These are phyloP conservation scores for Haliaeetus leucogaster DNA, from an alignment of 2,113 vertebrate genomes.

Conservation along the genomic window DNA sequence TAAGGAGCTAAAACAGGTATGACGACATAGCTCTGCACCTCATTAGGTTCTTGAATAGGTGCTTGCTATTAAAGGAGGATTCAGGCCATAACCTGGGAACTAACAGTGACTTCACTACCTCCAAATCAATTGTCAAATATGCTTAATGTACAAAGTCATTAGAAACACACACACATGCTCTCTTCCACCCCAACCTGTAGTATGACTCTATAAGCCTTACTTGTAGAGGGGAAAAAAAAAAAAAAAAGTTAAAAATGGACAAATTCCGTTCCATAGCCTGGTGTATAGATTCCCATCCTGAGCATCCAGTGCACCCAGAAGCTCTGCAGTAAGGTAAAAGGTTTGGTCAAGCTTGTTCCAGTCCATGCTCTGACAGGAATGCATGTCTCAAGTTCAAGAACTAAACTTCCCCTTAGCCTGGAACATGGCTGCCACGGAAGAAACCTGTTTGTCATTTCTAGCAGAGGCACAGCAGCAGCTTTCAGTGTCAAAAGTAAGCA, in stretches of 20 bases:
- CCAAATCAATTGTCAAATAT: neutral
- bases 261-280: neutral
- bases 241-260: neutral
- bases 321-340: neutral
- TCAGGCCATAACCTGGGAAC: neutral
- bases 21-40: neutral
- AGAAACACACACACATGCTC: neutral
- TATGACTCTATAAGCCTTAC: neutral
- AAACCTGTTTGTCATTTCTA: neutral
- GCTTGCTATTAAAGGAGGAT: neutral
- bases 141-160: neutral
- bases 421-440: neutral
- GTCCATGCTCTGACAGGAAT: neutral
- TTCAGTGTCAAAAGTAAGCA: neutral
- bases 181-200: neutral
- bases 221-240: neutral
- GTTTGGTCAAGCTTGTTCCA: neutral
- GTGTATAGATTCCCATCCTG: neutral
- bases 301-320: neutral
- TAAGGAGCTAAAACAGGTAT: neutral
- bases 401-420: neutral
- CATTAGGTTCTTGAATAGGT: neutral
- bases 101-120: neutral
- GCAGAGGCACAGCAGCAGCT: neutral
- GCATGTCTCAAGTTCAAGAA: neutral